Conservation (phyloP, 2,797 vertebrate genomes). For the Nyctalus aviator region DNA sequence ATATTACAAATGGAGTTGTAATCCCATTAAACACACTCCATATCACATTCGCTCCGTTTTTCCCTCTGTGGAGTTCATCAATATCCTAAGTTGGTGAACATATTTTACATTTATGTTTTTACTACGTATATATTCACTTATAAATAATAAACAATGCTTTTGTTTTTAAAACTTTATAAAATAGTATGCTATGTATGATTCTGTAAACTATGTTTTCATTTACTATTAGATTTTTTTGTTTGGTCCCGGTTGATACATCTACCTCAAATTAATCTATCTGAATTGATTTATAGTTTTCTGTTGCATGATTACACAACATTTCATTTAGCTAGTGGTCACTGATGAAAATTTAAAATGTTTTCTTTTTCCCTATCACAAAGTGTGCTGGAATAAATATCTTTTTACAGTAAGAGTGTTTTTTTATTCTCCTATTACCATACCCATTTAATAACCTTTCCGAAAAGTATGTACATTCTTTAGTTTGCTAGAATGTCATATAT, state of each 20-base stretch:
- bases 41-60: not conserved
- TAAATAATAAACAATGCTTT: not conserved
- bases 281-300: not conserved
- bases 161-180: not conserved
- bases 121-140: not conserved
- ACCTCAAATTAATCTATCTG: not conserved
- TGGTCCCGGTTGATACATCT: not conserved
- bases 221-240: not conserved
- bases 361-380: not conserved
- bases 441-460: slow-evolving; percentile 7
- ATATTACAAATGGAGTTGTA: not conserved
- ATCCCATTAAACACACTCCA: not conserved
- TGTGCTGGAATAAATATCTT: not conserved
- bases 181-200: not conserved
- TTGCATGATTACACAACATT: not conserved
- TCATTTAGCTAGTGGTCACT: not conserved
- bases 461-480: not conserved
- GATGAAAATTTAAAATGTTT: not conserved
- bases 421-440: not conserved
- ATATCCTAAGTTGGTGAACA: not conserved
- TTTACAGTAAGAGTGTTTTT: not conserved
- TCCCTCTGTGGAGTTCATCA: not conserved
- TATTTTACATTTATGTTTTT: not conserved
- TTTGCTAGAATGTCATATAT: not conserved
- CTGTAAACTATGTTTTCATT: not conserved